Conservation (phyloP, 2,797 vertebrate species). For the Phylloscopus collybita region DNA sequence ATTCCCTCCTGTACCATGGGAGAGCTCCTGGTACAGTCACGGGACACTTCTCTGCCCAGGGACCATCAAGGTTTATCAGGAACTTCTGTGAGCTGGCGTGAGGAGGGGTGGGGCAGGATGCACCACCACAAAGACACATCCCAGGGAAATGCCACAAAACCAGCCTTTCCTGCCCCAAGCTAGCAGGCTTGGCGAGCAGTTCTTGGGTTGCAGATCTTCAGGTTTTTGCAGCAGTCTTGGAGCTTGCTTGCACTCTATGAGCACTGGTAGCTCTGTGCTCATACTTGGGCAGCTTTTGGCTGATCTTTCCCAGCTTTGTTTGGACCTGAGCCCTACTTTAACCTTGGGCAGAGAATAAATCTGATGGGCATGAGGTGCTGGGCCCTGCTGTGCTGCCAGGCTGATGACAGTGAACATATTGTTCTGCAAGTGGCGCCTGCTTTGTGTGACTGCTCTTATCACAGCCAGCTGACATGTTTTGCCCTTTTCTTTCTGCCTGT, state of each 20-base stretch:
- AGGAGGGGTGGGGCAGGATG: neutral
- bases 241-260: neutral
- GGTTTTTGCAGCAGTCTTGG: neutral
- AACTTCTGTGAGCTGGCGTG: neutral
- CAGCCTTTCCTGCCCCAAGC: neutral
- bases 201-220: neutral
- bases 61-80: neutral
- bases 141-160: neutral
- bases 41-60: neutral
- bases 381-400: neutral
- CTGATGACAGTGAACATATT: slow-evolving; percentile 26
- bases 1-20: neutral
- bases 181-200: neutral
- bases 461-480: neutral
- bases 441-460: slow-evolving; percentile 37
- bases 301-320: neutral
- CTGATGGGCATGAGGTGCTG: slow-evolving; percentile 32
- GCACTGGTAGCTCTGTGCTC: neutral
- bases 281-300: neutral
- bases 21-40: neutral
- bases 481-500: neutral
- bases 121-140: neutral
- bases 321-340: neutral
- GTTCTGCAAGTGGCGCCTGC: neutral
- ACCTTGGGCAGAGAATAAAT: slow-evolving; percentile 13